Evolutionary conservation across 2,888 invertebrate species (phyloP).

Genomic region (Epinotia demarniana): DNA sequence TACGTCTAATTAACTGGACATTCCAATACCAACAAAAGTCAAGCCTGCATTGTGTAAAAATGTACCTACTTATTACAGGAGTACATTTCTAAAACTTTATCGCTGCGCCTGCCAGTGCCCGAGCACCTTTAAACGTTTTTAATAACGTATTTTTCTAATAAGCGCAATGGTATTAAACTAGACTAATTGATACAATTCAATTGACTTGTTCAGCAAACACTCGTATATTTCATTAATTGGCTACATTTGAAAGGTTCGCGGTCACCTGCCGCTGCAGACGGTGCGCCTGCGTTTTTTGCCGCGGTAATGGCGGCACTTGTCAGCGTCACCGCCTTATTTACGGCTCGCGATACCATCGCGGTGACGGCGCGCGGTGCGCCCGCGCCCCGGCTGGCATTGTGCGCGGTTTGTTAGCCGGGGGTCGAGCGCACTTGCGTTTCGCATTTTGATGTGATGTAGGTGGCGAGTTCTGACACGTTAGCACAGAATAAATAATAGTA

Average conservation of each 20-base stretch:
- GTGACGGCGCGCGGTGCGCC: slow-evolving; percentile 38
- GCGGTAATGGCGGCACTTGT: slow-evolving; percentile 75
- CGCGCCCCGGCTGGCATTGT: slow-evolving; percentile 19
- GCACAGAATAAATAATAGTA: too few species aligned
- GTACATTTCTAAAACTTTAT: neutral
- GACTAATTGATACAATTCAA: slow-evolving; percentile 34
- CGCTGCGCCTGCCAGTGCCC: neutral
- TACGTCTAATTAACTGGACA: neutral
- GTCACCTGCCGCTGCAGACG: slow-evolving; percentile 45
- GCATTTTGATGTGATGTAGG: neutral
- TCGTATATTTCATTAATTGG: slow-evolving; percentile 10
- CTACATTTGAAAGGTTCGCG: neutral
- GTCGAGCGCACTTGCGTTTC: neutral
- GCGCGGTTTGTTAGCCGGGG: neutral
- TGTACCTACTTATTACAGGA: neutral
- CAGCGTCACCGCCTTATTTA: slow-evolving; percentile 71
- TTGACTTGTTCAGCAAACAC: neutral
- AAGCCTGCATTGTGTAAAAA: neutral
- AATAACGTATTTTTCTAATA: neutral
- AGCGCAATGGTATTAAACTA: slow-evolving; percentile 1
- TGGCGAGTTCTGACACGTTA: neutral
- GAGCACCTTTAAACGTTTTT: neutral
- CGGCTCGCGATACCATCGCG: slow-evolving; percentile 71
- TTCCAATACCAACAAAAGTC: neutral
- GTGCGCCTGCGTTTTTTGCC: slow-evolving; percentile 49